Evolutionary conservation across 2,797 vertebrate species (phyloP).

Genomic region (Ptychadena robeensis): DNA sequence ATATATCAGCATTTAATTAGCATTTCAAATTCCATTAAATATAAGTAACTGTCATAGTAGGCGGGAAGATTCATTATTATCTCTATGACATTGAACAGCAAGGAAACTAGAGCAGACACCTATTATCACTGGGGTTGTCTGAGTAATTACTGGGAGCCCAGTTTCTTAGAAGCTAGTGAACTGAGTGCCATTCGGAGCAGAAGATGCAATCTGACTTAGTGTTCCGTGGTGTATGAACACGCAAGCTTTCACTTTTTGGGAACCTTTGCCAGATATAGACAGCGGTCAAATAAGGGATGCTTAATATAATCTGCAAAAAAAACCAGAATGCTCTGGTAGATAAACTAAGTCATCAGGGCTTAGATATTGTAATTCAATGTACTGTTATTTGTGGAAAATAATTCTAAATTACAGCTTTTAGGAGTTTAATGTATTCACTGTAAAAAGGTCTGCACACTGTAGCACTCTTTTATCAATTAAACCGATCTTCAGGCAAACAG

Average conservation of each 20-base stretch:
- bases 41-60: slow-evolving; percentile 59
- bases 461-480: not conserved
- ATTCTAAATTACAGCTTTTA: not conserved
- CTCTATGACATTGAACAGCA: slow-evolving; percentile 56
- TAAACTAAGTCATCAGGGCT: not conserved
- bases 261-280: slow-evolving; percentile 10
- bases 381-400: not conserved
- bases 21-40: slow-evolving; percentile 61
- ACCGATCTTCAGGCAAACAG: not conserved
- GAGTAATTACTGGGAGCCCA: slow-evolving; percentile 56
- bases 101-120: slow-evolving; percentile 59
- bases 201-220: slow-evolving; percentile 56
- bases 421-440: no score
- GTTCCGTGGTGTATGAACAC: slow-evolving; percentile 42
- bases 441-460: not conserved
- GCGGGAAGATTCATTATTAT: slow-evolving; percentile 61
- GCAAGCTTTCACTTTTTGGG: slow-evolving; percentile 3
- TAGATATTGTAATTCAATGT: not conserved
- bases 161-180: slow-evolving; percentile 53
- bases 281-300: not conserved
- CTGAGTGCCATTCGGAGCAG: slow-evolving; percentile 45
- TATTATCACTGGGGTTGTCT: slow-evolving; percentile 59
- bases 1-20: slow-evolving; percentile 62
- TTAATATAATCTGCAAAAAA: not conserved
- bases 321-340: not conserved